Conservation (phyloP, 2,113 vertebrate species). For the Carlito syrichta region DNA sequence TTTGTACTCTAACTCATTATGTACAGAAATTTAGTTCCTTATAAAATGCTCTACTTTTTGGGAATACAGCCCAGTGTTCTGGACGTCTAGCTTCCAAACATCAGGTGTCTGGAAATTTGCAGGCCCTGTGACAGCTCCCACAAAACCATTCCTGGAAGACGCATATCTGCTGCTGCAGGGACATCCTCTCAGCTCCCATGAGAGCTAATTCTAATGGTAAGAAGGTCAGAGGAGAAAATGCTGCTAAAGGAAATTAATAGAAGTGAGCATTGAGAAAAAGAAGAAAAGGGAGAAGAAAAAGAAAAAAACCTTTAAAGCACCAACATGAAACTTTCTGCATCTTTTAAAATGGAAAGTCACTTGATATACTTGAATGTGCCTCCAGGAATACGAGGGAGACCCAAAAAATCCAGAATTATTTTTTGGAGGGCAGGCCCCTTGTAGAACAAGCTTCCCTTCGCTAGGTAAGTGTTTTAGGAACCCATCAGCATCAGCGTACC, state of each 20-base stretch:
- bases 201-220: background rate
- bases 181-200: background rate
- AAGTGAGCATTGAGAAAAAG: background rate
- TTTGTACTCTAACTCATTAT: background rate
- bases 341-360: background rate
- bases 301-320: background rate
- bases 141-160: background rate
- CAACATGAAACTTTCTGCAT: background rate
- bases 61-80: background rate
- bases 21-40: background rate
- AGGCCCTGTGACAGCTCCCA: background rate
- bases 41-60: background rate
- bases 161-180: rapidly evolving
- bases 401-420: too few relatives aligned
- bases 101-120: background rate
- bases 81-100: background rate
- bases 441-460: too few relatives aligned
- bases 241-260: background rate
- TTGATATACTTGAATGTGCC: background rate
- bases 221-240: background rate
- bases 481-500: too few relatives aligned
- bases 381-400: background rate
- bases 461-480: too few relatives aligned
- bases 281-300: background rate
- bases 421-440: too few relatives aligned